Percentiles rank a stretch among this genome's conserved stretches.
Evolutionary conservation across 2,888 invertebrate species (phyloP).

Genomic region (Clunio marinus): DNA sequence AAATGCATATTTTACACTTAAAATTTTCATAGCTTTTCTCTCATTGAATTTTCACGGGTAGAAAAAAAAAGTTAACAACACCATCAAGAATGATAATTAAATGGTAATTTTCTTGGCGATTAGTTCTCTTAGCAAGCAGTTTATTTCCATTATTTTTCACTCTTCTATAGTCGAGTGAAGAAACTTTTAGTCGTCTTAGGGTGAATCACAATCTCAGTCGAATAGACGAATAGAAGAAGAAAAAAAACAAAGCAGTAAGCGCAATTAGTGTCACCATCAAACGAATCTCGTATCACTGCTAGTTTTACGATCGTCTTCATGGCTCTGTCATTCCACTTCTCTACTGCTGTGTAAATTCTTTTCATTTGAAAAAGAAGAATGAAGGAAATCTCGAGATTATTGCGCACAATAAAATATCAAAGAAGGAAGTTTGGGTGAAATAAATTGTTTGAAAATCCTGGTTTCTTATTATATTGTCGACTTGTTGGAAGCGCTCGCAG

Average conservation of each 20-base stretch:
- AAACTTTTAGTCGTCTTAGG: not conserved
- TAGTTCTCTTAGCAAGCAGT: not conserved
- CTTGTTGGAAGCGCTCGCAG: no score
- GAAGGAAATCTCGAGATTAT: not conserved
- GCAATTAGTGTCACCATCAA: constrained; percentile 23
- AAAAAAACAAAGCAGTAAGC: no score
- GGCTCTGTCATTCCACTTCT: not conserved
- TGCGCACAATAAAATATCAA: not conserved
- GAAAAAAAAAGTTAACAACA: not conserved
- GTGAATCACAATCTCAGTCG: not conserved
- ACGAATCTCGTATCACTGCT: not conserved
- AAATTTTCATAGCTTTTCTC: not conserved
- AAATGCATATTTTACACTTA: not conserved
- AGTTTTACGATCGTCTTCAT: constrained; percentile 5
- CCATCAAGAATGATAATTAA: not conserved
- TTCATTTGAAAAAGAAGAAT: not conserved
- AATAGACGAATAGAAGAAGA: not conserved
- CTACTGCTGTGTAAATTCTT: not conserved
- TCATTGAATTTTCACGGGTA: not conserved
- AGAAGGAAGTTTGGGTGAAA: not conserved
- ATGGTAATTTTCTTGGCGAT: constrained; percentile 20
- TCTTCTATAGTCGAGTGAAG: not conserved
- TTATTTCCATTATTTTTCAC: constrained; percentile 21
- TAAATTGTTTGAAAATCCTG: no score
- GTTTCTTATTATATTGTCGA: no score